Conservation (phyloP, 2,113 vertebrate species). For the Pangasianodon gigas region DNA sequence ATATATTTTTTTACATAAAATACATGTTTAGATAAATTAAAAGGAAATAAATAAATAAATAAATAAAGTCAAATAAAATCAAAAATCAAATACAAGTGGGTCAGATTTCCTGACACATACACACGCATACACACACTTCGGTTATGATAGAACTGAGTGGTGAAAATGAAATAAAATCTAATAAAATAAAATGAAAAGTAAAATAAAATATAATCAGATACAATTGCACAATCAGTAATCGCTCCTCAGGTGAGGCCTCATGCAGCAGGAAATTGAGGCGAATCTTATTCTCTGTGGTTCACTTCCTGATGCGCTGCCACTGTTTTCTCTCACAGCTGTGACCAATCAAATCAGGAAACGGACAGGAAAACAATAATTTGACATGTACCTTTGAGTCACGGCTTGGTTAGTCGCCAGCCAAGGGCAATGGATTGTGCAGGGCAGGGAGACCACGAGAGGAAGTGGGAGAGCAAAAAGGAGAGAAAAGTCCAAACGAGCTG, state of each 20-base stretch:
- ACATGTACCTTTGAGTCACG: conserved; percentile 52
- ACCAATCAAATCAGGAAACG: conserved; percentile 55
- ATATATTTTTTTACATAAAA: background rate
- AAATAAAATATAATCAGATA: background rate
- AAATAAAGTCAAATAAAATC: background rate
- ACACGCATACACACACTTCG: background rate
- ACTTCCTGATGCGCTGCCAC: background rate
- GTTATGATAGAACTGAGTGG: background rate
- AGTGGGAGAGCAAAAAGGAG: conserved; percentile 16
- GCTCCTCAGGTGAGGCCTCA: background rate
- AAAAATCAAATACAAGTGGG: background rate
- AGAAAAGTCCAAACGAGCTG: conserved; percentile 53
- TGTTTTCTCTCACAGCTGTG: conserved; percentile 46
- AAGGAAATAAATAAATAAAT: background rate
- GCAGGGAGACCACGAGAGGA: conserved; percentile 55
- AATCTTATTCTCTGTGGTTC: conserved; percentile 23
- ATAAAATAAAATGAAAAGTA: background rate
- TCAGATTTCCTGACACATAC: background rate
- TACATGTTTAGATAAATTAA: background rate
- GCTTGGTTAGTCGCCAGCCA: conserved; percentile 56
- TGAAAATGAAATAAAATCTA: background rate
- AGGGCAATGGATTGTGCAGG: conserved; percentile 66
- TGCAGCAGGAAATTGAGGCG: conserved; percentile 21
- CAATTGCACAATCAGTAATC: background rate
- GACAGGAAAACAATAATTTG: conserved; percentile 47